Evolutionary conservation across 92 coral and sea anemone species (phyloP).

Genomic region (Heteractis magnifica): DNA sequence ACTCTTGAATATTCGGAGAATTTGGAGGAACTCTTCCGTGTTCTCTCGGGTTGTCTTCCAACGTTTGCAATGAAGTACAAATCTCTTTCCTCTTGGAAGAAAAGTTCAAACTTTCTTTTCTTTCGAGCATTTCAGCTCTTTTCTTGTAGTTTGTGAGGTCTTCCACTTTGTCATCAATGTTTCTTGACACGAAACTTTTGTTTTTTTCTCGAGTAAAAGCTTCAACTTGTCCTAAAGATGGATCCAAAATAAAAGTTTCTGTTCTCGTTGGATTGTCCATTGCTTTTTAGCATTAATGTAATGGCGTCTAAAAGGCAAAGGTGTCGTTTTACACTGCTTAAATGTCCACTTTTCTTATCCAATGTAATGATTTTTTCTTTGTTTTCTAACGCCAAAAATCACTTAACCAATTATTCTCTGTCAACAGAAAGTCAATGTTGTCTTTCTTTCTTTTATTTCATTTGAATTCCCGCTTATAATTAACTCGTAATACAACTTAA

Average conservation of each 20-base stretch:
- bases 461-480: background rate
- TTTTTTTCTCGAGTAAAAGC: background rate
- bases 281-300: background rate
- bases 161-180: slow-evolving; percentile 36
- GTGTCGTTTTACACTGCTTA: slow-evolving; percentile 4
- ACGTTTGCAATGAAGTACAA: background rate
- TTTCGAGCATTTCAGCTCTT: slow-evolving; percentile 23
- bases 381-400: background rate
- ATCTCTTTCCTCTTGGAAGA: background rate
- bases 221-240: background rate
- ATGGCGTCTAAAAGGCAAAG: background rate
- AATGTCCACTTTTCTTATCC: background rate
- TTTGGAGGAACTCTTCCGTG: slow-evolving; percentile 29
- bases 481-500: background rate
- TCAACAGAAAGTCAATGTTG: background rate
- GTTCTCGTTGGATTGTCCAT: background rate
- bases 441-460: background rate
- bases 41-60: background rate
- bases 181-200: slow-evolving; percentile 7
- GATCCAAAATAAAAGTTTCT: background rate
- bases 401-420: background rate
- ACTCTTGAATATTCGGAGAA: slow-evolving; percentile 17
- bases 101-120: background rate
- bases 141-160: slow-evolving; percentile 23
- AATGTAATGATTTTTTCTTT: background rate